A percentile compares a stretch with the other conserved stretches of the same genome.
phyloP scores from a whole-genome alignment of 2,113 vertebrate species.

The Hiodon tergisus region DNA sequence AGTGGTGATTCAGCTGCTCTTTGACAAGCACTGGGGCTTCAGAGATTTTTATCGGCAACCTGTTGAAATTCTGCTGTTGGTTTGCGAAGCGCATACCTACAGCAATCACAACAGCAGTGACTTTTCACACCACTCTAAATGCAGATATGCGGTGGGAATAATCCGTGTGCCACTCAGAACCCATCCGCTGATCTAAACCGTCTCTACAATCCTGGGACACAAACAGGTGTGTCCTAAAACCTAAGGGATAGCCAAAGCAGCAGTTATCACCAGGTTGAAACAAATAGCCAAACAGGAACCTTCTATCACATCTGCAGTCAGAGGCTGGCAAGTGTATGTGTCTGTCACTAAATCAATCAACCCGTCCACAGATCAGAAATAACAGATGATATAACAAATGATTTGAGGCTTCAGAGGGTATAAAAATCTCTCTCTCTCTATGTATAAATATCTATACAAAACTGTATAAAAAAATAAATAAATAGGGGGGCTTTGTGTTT shows the following conservation, averaged over 20 bases:
- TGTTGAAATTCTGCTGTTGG: too few species aligned
- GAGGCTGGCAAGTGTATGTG: not conserved
- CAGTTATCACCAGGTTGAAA: constrained; percentile 24
- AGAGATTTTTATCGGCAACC: too few species aligned
- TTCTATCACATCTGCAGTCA: constrained; percentile 4
- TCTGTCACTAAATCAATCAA: not conserved
- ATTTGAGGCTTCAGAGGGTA: not conserved
- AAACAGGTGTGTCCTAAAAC: not conserved
- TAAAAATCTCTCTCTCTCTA: not conserved
- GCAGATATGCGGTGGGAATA: too few species aligned
- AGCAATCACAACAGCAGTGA: too few species aligned
- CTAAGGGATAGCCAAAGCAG: not conserved
- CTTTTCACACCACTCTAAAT: too few species aligned
- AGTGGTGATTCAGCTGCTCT: not conserved
- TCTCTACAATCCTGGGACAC: not conserved
- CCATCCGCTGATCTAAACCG: not conserved
- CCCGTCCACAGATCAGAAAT: not conserved
- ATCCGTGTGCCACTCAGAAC: too few species aligned
- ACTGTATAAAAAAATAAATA: not conserved
- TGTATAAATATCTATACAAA: constrained; percentile 17
- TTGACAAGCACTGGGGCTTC: not conserved
- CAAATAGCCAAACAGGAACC: constrained; percentile 1
- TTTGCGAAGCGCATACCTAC: too few species aligned
- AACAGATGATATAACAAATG: not conserved
- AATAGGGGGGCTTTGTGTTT: not conserved